phyloP scores from a whole-genome alignment of 2,888 invertebrate genomes.

The Pachycephus smyrnensis region DNA sequence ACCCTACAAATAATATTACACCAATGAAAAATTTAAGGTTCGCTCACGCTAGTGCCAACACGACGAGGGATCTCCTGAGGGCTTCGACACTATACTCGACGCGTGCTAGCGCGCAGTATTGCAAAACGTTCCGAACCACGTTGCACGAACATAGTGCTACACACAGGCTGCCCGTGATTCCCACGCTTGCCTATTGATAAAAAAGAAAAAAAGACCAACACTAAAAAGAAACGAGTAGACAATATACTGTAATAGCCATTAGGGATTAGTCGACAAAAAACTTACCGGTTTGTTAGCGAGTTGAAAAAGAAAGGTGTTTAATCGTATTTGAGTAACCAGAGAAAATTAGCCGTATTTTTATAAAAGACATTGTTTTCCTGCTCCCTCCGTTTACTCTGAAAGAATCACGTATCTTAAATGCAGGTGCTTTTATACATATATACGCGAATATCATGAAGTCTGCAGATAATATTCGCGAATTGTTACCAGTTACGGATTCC shows the following conservation, averaged over 20 bases:
- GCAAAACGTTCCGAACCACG: slow-evolving; percentile 18
- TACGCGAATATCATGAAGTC: background rate
- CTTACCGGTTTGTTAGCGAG: background rate
- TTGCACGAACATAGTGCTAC: background rate
- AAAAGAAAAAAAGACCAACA: background rate
- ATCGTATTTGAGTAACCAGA: background rate
- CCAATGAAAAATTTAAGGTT: slow-evolving; percentile 2
- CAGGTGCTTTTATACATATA: background rate
- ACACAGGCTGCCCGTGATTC: background rate
- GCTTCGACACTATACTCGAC: slow-evolving; percentile 26
- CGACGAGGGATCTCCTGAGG: slow-evolving; percentile 34
- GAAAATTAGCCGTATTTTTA: background rate
- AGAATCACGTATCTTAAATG: background rate
- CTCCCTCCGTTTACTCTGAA: background rate
- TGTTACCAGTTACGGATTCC: background rate
- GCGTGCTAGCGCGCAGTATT: slow-evolving; percentile 19
- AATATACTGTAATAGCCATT: background rate
- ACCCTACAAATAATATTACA: background rate
- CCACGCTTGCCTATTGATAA: background rate
- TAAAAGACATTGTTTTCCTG: too few species aligned
- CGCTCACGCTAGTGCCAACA: slow-evolving; percentile 20
- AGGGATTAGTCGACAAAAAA: background rate
- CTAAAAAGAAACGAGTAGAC: background rate
- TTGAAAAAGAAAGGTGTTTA: background rate
- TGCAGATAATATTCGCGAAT: background rate